phyloP scores from a whole-genome alignment of 2,888 invertebrate genomes.

The Baccha elongata region DNA sequence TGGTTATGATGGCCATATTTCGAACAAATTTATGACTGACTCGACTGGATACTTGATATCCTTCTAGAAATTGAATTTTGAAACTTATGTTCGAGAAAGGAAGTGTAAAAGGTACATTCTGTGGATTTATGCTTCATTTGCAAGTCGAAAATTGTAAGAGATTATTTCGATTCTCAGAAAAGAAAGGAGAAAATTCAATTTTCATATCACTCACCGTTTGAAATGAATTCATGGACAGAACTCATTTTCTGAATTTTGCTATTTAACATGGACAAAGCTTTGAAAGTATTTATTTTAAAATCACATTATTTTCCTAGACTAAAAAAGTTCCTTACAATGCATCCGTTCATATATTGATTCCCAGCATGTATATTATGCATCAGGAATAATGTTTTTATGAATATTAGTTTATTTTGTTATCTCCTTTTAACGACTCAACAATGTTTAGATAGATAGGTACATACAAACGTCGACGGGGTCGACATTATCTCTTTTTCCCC shows the following conservation, averaged over 20 bases:
- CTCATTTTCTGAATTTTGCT: background rate
- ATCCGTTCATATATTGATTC: too few relatives aligned
- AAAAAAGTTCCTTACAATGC: too few relatives aligned
- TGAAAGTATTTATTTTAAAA: too few relatives aligned
- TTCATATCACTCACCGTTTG: constrained; percentile 6
- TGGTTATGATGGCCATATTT: constrained; percentile 12
- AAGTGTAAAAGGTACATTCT: constrained; percentile 15
- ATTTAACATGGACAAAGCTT: too few relatives aligned
- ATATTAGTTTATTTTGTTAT: too few relatives aligned
- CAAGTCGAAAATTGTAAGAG: background rate
- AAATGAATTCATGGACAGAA: background rate
- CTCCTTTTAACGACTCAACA: too few relatives aligned
- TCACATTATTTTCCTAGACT: too few relatives aligned
- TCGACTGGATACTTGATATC: background rate
- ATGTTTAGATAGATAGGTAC: too few relatives aligned
- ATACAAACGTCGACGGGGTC: too few relatives aligned
- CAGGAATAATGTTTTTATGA: too few relatives aligned
- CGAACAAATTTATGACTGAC: constrained; percentile 12
- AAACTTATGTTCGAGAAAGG: constrained; percentile 5
- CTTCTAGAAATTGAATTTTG: constrained; percentile 13
- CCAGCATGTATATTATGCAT: too few relatives aligned
- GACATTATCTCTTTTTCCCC: too few relatives aligned
- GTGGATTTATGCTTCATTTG: constrained; percentile 19
- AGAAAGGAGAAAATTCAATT: constrained; percentile 1
- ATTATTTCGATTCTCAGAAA: constrained; percentile 6